A percentile compares a stretch with the other conserved stretches of the same genome.
These are phyloP conservation scores for Rhea americana DNA, from an alignment of 2,113 vertebrate species.

Conservation along the genomic window DNA sequence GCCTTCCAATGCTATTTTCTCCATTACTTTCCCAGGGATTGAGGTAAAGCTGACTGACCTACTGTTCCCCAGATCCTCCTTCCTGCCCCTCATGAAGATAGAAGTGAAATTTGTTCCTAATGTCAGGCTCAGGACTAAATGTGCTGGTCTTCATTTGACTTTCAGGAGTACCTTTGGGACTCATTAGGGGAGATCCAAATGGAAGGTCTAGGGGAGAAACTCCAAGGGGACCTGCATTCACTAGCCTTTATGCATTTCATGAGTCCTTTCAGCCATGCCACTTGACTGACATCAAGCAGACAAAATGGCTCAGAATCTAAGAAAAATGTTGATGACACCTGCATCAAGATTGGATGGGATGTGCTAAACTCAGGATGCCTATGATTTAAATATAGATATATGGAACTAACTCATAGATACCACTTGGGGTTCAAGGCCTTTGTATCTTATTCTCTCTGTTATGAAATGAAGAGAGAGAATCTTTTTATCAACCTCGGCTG, in stretches of 20 bases:
- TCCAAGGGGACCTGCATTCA: not conserved
- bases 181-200: not conserved
- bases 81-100: not conserved
- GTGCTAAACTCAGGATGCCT: not conserved
- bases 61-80: not conserved
- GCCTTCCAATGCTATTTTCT: not conserved
- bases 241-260: not conserved
- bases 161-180: not conserved
- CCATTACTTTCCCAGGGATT: not conserved
- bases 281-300: not conserved
- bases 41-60: not conserved
- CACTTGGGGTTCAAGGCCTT: not conserved
- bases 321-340: not conserved
- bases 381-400: not conserved
- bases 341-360: no score
- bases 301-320: not conserved
- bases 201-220: not conserved
- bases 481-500: not conserved
- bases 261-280: not conserved
- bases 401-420: not conserved
- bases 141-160: not conserved
- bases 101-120: not conserved
- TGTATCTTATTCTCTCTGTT: not conserved
- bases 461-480: not conserved
- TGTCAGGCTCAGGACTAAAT: not conserved